Evolutionary conservation across 1,140 invertebrate genomes (phyloP).

Genomic region (Hirudo medicinalis): DNA sequence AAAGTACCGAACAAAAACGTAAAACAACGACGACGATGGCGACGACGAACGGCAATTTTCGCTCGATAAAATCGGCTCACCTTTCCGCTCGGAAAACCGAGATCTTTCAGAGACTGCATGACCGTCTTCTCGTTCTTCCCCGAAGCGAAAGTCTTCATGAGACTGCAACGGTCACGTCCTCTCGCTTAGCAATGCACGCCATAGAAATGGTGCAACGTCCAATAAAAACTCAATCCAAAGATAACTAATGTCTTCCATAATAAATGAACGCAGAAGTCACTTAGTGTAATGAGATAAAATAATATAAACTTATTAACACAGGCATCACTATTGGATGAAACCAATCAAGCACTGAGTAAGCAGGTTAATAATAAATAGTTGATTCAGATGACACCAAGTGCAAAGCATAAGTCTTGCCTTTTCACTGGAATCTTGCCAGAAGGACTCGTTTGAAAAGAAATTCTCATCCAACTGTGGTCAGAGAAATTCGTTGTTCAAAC

Average conservation of each 20-base stretch:
- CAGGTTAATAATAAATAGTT: conserved; percentile 1
- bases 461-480: conserved; percentile 80
- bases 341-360: neutral
- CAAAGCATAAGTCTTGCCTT: conserved; percentile 41
- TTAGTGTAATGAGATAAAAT: no score
- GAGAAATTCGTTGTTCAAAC: neutral
- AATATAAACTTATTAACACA: no score
- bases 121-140: conserved; percentile 90
- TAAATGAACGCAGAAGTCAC: no score
- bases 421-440: conserved; percentile 92
- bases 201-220: no score
- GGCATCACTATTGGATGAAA: no score
- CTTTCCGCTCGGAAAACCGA: conserved; percentile 86
- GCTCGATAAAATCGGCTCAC: conserved; percentile 39
- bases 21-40: no score
- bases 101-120: conserved; percentile 85
- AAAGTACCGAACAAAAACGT: no score
- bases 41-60: no score
- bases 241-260: no score
- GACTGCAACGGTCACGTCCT: conserved; percentile 42
- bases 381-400: conserved; percentile 11
- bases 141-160: conserved; percentile 92
- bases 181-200: no score
- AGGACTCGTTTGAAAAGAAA: conserved; percentile 79
- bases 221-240: no score